These are phyloP conservation scores for Felis catus DNA, from an alignment of 2,113 vertebrate species.

Conservation along the genomic window F.catus_Fca126_mat1.0 CM031419.1:133834001-133834500, in stretches of 20 bases:
- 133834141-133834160: not conserved
- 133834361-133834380: not conserved
- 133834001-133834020: not conserved
- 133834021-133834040: not conserved
- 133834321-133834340: not conserved
- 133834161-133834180: not conserved
- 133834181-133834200: not conserved
- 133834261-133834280: not conserved
- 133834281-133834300: not conserved
- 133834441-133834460: not conserved
- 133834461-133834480: not conserved
- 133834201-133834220: not conserved
- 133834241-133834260: not conserved
- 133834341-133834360: not conserved
- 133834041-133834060: not conserved
- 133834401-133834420: not conserved
- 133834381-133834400: not conserved
- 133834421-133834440: not conserved
- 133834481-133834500: not conserved
- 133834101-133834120: not conserved
- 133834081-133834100: not conserved
- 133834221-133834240: not conserved
- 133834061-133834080: not conserved
- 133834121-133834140: not conserved
- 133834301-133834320: not conserved